A percentile compares a stretch with the other conserved stretches of the same genome.
phyloP scores from a whole-genome alignment of 2,797 vertebrate species.

The Loris lydekkerianus region DNA sequence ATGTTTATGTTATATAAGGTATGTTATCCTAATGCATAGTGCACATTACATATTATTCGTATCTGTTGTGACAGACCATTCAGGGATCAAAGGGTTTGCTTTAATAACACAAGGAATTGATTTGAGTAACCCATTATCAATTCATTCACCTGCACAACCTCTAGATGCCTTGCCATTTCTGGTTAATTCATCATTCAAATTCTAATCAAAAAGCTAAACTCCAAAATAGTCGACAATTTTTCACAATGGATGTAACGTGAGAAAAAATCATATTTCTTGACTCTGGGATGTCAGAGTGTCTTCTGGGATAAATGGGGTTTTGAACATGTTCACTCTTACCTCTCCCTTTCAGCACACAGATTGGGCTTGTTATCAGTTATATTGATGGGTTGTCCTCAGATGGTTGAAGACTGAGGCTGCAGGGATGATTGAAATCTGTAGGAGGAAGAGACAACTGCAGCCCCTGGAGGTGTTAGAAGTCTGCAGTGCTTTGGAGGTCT shows the following conservation, averaged over 20 bases:
- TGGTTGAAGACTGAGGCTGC: constrained; percentile 44
- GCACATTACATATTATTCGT: background rate
- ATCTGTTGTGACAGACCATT: background rate
- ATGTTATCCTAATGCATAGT: background rate
- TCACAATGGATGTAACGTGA: constrained; percentile 52
- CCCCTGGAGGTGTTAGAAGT: constrained; percentile 69
- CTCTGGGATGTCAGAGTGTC: constrained; percentile 63
- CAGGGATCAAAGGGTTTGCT: background rate
- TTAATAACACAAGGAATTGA: background rate
- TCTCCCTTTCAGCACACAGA: constrained; percentile 22
- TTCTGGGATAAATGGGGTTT: constrained; percentile 68
- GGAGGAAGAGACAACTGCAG: constrained; percentile 73
- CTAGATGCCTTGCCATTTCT: constrained; percentile 13
- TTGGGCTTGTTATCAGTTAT: constrained; percentile 65
- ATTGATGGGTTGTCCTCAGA: constrained; percentile 76
- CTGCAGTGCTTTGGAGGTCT: constrained; percentile 73
- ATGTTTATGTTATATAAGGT: background rate
- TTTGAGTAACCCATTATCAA: background rate
- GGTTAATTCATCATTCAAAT: constrained; percentile 70
- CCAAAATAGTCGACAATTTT: constrained; percentile 59
- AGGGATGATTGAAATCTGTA: constrained; percentile 78
- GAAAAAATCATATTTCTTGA: constrained; percentile 70
- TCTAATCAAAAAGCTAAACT: constrained; percentile 59
- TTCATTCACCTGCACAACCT: constrained; percentile 1
- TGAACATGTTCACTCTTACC: constrained; percentile 68